Evolutionary conservation across 53 echinoderm and acorn worm species (phyloP), one percentile per base, ranked within the genome.

Genomic region (Hippasteria phrygiana): DNA sequence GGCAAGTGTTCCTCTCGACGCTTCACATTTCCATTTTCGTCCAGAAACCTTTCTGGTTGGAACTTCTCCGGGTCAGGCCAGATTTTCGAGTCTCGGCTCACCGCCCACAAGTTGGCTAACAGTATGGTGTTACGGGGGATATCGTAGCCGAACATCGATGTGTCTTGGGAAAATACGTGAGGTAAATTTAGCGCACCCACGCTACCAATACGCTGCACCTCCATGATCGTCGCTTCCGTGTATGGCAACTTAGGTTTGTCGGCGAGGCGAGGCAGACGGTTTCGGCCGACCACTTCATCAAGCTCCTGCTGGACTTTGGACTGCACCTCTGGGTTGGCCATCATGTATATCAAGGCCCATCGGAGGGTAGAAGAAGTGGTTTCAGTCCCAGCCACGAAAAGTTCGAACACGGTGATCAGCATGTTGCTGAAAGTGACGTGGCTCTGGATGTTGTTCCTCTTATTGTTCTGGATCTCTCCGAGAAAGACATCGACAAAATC

Each of bases 151-250:
- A 37, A 28, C 8, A 79, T 62, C 26, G 17, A 31, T 10, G 41
- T 62, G 39, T 59, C 40, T 22, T 59, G 37, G 1, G 59, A 34
- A 17, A 41, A n/a, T 8, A 9, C 5, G 62, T 40, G 87, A 48
- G 87, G 38, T 12, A 54, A 4, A 16, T 27, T 37, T 5, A 73
- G 87, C 13, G 74, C 37, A 1, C 47, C 3, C 9, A 85, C 1
- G 10, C n/a, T 13, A 33, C 14, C 37, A 22, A 64, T 66, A 48
- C 39, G 85, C 64, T 56, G 84, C 27, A 43, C 20, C 59, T 79
- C 79, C 55, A 79, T 1, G 54, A 79, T 39, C 10, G 79, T 79
- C 29, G 79, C 56, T 40, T 79, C 79, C n/a, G 40, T 55, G 79
- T 39, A 79, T 13, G 79, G 79, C 59, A 79, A 24, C 10, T 41